Evolutionary conservation across 23 tunicate genomes (phyloP).

Genomic region (Halocynthia aurantium): DNA sequence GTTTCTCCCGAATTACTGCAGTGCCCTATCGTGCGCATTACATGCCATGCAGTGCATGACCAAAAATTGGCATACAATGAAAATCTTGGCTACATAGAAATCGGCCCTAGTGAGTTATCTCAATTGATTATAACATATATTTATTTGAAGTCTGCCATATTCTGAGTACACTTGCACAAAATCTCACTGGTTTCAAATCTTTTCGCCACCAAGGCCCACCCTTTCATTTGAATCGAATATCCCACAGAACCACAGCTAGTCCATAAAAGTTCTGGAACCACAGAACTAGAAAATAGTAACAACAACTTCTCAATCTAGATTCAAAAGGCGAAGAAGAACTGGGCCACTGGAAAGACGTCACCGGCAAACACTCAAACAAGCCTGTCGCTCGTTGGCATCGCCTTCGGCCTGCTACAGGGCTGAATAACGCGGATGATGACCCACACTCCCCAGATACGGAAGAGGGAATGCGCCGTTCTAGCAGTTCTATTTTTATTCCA

Average conservation of each 20-base stretch:
- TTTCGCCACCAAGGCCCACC: no score
- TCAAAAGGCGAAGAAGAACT: conserved; percentile 25
- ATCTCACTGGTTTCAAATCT: background rate
- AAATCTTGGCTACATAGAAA: conserved; percentile 33
- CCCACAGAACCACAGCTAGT: no score
- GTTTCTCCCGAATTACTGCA: conserved; percentile 28
- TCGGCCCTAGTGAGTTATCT: conserved; percentile 30
- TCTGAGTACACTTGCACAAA: background rate
- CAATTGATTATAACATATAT: background rate
- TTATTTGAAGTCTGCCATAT: background rate
- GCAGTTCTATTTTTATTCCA: conserved; percentile 1
- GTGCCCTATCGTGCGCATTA: conserved; percentile 13
- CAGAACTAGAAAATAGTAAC: no score
- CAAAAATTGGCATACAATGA: conserved; percentile 28
- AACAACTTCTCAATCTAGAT: background rate
- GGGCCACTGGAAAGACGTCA: conserved; percentile 42
- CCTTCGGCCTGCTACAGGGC: conserved; percentile 4
- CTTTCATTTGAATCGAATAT: no score
- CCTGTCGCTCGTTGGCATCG: conserved; percentile 67
- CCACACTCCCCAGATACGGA: background rate
- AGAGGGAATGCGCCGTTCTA: background rate
- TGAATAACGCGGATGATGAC: background rate
- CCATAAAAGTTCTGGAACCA: no score
- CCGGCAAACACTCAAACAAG: conserved; percentile 22
- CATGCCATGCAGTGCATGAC: conserved; percentile 46